Conservation (phyloP, 2,113 vertebrate genomes). For the Alaudala cheleensis region DNA sequence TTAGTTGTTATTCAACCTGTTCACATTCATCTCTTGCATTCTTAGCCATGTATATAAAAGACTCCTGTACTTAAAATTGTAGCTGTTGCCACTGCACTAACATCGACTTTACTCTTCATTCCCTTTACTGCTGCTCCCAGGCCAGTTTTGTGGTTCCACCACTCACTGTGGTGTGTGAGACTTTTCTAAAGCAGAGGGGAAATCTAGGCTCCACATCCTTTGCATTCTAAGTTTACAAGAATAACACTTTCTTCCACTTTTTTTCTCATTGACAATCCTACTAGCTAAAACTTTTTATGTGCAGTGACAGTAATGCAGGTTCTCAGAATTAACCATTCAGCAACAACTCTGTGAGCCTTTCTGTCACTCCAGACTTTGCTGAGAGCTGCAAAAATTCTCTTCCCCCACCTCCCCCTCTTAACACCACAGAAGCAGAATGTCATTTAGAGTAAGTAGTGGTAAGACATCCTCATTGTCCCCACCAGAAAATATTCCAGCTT, state of each 20-base stretch:
- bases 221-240: background rate
- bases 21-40: background rate
- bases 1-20: background rate
- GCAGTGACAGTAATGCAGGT: background rate
- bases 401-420: background rate
- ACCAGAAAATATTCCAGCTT: background rate
- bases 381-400: background rate
- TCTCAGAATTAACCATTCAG: background rate
- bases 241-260: background rate
- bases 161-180: background rate
- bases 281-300: background rate
- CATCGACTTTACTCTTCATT: background rate
- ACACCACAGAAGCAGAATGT: background rate
- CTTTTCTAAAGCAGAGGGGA: background rate
- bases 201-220: background rate
- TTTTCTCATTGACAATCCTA: background rate
- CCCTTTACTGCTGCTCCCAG: background rate
- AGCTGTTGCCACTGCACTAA: background rate
- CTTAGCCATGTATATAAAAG: background rate
- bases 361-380: background rate
- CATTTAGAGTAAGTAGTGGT: background rate
- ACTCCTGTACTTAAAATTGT: rapidly evolving
- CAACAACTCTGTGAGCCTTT: background rate
- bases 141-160: background rate
- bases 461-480: background rate